Percentiles rank a stretch among this genome's conserved stretches.
Conservation (phyloP, 2,888 invertebrate genomes). For the Ptycholaimellus sp. region DNA sequence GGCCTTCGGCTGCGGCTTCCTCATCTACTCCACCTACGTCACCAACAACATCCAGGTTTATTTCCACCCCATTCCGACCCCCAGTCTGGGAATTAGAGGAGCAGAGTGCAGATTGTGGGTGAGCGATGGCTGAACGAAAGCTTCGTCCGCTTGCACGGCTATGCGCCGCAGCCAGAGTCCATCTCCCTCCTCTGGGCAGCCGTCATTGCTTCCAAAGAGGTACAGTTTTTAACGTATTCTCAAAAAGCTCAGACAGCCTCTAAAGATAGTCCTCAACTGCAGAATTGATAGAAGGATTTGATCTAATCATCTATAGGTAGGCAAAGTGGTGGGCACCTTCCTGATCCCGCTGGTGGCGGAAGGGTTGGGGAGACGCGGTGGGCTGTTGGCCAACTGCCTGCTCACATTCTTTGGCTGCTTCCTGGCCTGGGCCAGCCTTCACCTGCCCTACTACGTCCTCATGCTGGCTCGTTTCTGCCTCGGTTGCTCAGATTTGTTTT, state of each 20-base stretch:
- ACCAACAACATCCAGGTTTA: conserved; percentile 2
- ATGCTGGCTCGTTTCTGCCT: conserved; percentile 1
- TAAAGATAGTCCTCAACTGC: too few relatives aligned
- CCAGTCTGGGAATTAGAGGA: too few relatives aligned
- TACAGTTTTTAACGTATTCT: not conserved
- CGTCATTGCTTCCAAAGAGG: conserved; percentile 4
- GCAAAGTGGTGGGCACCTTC: conserved; percentile 3
- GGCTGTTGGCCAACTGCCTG: not conserved
- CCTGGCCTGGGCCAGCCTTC: not conserved
- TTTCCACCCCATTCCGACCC: too few relatives aligned
- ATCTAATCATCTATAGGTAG: too few relatives aligned
- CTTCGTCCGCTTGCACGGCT: not conserved
- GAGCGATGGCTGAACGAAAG: conserved; percentile 3
- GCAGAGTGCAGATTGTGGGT: too few relatives aligned
- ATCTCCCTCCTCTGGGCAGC: conserved; percentile 1
- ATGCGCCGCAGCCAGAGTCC: not conserved
- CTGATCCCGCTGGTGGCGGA: conserved; percentile 2
- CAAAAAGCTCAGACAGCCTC: not conserved
- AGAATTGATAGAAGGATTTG: too few relatives aligned
- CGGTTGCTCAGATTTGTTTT: not conserved
- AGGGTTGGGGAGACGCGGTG: not conserved
- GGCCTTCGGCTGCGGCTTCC: not conserved
- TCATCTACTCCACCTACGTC: conserved; percentile 3
- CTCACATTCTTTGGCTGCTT: conserved; percentile 1
- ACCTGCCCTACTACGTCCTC: not conserved